A percentile compares a stretch with the other conserved stretches of the same genome.
Evolutionary conservation across 2,113 vertebrate species (phyloP).

Genomic region (Sorex araneus): DNA sequence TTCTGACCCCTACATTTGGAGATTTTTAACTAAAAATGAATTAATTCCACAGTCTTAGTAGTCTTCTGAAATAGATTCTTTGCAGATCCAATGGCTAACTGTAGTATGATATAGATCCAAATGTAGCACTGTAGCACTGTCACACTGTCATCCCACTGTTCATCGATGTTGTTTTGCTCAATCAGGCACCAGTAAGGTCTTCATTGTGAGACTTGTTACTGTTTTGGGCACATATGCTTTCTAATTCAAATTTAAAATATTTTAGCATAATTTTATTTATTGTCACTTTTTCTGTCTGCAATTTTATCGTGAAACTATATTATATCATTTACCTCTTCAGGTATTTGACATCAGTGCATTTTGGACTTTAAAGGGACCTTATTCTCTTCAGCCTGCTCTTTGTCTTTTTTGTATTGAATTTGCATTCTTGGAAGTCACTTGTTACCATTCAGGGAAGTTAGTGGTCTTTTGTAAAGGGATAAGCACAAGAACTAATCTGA

Average conservation of each 20-base stretch:
- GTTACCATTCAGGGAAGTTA: background rate
- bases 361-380: background rate
- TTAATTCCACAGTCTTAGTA: background rate
- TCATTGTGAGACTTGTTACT: too few relatives aligned
- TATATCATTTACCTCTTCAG: background rate
- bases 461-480: background rate
- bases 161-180: too few relatives aligned
- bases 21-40: background rate
- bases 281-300: background rate
- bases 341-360: background rate
- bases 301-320: background rate
- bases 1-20: background rate
- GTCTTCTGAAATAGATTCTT: slow-evolving; percentile 8
- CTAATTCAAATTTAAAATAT: slow-evolving; percentile 18
- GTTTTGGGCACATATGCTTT: too few relatives aligned
- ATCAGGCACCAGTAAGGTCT: too few relatives aligned
- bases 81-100: background rate
- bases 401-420: background rate
- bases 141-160: too few relatives aligned
- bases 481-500: background rate
- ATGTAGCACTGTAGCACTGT: too few relatives aligned
- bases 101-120: background rate
- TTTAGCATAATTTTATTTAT: background rate
- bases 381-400: background rate
- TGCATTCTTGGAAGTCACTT: background rate